These are phyloP conservation scores for Drosophila rhopaloa DNA, from an alignment of 1,140 invertebrate genomes.

Conservation along the genomic window DNA sequence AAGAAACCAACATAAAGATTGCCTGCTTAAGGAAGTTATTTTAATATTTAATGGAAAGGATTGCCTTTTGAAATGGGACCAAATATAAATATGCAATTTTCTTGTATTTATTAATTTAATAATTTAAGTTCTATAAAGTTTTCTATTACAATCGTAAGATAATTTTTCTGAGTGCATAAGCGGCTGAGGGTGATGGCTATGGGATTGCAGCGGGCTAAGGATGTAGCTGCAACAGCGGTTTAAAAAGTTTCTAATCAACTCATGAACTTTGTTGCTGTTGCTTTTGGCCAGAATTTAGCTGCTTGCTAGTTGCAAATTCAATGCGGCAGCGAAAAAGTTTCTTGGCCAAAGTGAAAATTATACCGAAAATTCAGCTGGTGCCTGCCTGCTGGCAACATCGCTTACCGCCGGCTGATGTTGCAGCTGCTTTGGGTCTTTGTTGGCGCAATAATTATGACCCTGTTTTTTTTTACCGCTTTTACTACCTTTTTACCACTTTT, in stretches of 20 bases:
- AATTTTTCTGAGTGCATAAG: conserved; percentile 27
- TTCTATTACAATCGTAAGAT: neutral
- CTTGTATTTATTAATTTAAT: too few relatives aligned
- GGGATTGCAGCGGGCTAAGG: conserved; percentile 21
- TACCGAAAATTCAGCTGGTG: conserved; percentile 31
- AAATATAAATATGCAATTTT: too few relatives aligned
- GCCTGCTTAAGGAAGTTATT: too few relatives aligned
- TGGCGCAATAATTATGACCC: conserved; percentile 66
- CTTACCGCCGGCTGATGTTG: conserved; percentile 22
- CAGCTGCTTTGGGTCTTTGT: conserved; percentile 31
- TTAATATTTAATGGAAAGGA: too few relatives aligned
- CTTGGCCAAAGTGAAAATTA: conserved; percentile 56
- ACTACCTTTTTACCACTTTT: neutral
- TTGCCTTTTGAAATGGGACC: too few relatives aligned
- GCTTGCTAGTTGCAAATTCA: conserved; percentile 55
- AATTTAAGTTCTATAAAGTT: too few relatives aligned
- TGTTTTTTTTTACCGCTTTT: conserved; percentile 16
- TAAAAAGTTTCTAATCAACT: conserved; percentile 78
- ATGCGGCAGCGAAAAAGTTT: conserved; percentile 57
- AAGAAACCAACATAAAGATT: too few relatives aligned
- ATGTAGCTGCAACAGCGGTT: conserved; percentile 40
- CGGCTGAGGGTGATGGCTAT: neutral
- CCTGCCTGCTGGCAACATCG: conserved; percentile 31
- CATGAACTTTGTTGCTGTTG: conserved; percentile 56
- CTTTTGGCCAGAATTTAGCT: conserved; percentile 41